These are phyloP conservation scores for Zoanthus sansibaricus DNA, from an alignment of 92 coral and sea anemone genomes.

Conservation along the genomic window DNA sequence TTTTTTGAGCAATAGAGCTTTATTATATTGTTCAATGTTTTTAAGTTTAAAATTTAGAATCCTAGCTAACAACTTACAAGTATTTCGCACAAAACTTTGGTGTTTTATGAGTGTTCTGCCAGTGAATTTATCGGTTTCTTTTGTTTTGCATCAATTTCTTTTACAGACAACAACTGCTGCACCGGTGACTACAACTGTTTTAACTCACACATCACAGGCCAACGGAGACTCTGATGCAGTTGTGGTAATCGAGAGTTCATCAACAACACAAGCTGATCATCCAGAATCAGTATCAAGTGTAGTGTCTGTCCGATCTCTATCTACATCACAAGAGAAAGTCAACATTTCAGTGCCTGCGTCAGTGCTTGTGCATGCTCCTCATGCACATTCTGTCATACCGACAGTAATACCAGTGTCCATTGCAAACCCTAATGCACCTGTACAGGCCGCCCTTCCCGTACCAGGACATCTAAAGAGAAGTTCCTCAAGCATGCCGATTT, in stretches of 20 bases:
- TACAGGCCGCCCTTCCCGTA: constrained; percentile 93
- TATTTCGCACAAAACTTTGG: no score
- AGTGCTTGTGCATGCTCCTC: constrained; percentile 83
- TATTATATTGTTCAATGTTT: no score
- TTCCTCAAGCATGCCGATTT: constrained; percentile 80
- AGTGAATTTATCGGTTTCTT: neutral
- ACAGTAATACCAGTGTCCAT: constrained; percentile 94
- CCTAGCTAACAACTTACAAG: no score
- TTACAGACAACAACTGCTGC: constrained; percentile 21
- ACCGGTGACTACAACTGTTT: constrained; percentile 37
- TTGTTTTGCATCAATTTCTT: neutral
- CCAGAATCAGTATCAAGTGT: constrained; percentile 28
- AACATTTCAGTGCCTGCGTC: constrained; percentile 84
- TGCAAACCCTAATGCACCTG: constrained; percentile 92
- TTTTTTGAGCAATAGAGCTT: no score
- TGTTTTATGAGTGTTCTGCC: neutral
- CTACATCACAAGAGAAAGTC: constrained; percentile 13
- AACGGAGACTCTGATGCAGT: constrained; percentile 19
- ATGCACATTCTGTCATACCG: constrained; percentile 65
- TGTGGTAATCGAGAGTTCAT: neutral
- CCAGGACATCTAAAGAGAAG: constrained; percentile 83
- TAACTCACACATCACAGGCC: constrained; percentile 36
- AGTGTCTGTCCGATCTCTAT: constrained; percentile 17
- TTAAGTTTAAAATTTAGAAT: no score
- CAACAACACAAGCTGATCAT: constrained; percentile 24